A percentile compares a stretch with the other conserved stretches of the same genome.
phyloP scores from a whole-genome alignment of 35 echinoderm and acorn worm genomes.

The Eucidaris tribuloides region DNA sequence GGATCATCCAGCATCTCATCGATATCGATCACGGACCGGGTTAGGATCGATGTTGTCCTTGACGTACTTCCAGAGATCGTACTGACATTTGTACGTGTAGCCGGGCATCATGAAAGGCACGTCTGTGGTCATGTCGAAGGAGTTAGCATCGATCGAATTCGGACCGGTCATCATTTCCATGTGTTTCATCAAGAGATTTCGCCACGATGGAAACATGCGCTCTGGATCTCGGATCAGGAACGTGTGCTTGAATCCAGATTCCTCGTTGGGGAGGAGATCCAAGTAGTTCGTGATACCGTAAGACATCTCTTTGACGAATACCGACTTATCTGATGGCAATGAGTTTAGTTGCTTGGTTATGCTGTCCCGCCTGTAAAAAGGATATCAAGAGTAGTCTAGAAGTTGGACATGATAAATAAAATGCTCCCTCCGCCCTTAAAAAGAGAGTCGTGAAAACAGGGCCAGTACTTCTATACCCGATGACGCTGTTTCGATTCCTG shows the following conservation, averaged over 20 bases:
- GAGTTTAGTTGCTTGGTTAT: background rate
- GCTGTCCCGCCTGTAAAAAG: background rate
- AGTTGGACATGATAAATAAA: background rate
- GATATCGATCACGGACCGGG: conserved; percentile 33
- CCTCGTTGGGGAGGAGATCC: background rate
- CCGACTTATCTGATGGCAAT: background rate
- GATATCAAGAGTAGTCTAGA: background rate
- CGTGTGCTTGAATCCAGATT: conserved; percentile 21
- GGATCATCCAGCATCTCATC: conserved; percentile 29
- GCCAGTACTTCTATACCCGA: too few species aligned
- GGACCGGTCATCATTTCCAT: background rate
- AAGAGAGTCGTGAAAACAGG: too few species aligned
- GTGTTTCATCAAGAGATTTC: background rate
- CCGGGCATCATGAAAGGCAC: background rate
- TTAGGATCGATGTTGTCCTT: conserved; percentile 32
- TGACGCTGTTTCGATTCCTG: too few species aligned
- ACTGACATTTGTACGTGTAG: conserved; percentile 37
- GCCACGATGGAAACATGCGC: conserved; percentile 41
- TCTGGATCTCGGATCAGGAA: conserved; percentile 53
- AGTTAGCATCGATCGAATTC: background rate
- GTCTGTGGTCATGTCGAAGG: conserved; percentile 6
- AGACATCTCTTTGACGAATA: conserved; percentile 62
- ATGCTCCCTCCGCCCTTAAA: too few species aligned
- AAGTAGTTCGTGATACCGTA: conserved; percentile 15
- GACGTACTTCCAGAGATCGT: conserved; percentile 52